Base-by-base conservation (phyloP, 2,888 invertebrate species). In the Pseudococcus longispinus region DNA sequence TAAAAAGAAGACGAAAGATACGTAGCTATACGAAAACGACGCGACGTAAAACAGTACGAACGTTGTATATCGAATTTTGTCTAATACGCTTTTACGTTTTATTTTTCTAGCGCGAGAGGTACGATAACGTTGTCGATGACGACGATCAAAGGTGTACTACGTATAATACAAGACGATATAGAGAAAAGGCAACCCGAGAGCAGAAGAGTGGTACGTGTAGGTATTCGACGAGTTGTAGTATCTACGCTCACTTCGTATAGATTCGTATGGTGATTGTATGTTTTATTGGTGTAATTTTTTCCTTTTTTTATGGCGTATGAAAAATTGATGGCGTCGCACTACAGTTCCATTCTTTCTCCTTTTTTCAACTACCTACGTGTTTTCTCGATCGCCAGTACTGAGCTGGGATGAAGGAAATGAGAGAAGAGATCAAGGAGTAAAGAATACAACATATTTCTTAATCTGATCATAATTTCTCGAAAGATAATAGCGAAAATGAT, bases 271-370 rank as follows among this genome's bases (percentile, higher is more conserved):
- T 70, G 70, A 70, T 29, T 70, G 70, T 70, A 70, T 70, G 29
- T 70, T 70, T 70, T 29, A 70, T 29, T 70, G 70, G 70, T 29
- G 70, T 70, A 70, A 70, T 70, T 70, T 70, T 70, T 70, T 29
- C 29, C 18, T 18, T 29, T 70, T n/a, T 70, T 70, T 70, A 70
- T 18, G 70, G 29, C 70, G 70, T 70, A 70, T 70, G 70, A 29
- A 70, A 70, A 70, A 70, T 26, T 32, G 70, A 70, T 29, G 70
- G 29, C 70, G 60, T 60, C 23, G 60, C 60, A 5, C 5, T 8
- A 0, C 8, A 23, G 23, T 60, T 60, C 9, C 60, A 9, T 5
- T 23, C 23, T 8, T 20, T 18, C 55, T n/a, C 55, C n/a, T 60
- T 8, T 51, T 4, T 51, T 8, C n/a, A 18, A n/a, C 55, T 55